A percentile compares a stretch with the other conserved stretches of the same genome.
These are phyloP conservation scores for Atopsyche davidsoni DNA, from an alignment of 1,140 invertebrate genomes.

Conservation along the genomic window DNA sequence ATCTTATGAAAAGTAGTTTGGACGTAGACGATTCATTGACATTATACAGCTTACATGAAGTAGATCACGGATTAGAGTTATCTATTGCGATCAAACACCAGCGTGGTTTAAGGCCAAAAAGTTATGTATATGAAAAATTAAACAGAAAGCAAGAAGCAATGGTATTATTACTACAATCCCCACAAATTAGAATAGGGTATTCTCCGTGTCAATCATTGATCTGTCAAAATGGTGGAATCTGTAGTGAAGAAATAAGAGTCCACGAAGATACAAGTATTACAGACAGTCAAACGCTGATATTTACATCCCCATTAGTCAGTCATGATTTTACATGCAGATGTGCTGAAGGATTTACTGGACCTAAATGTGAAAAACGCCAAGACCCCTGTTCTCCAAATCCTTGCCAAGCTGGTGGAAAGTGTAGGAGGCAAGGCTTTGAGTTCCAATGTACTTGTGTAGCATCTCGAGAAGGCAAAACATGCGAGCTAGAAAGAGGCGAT, in stretches of 20 bases:
- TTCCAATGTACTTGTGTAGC: constrained; percentile 76
- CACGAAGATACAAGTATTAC: constrained; percentile 62
- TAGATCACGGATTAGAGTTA: constrained; percentile 58
- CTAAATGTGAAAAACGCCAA: constrained; percentile 73
- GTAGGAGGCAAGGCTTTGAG: constrained; percentile 71
- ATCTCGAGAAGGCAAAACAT: constrained; percentile 72
- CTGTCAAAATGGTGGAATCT: constrained; percentile 72
- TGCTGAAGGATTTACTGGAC: constrained; percentile 68
- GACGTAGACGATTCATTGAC: constrained; percentile 58
- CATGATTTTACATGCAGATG: constrained; percentile 78
- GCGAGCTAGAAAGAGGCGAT: constrained; percentile 75
- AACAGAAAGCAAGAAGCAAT: constrained; percentile 58
- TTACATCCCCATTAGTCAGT: constrained; percentile 71
- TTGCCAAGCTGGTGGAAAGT: constrained; percentile 74
- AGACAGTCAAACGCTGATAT: constrained; percentile 70
- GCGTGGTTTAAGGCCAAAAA: constrained; percentile 53
- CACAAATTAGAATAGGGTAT: constrained; percentile 57
- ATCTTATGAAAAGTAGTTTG: constrained; percentile 59
- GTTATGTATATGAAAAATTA: constrained; percentile 57
- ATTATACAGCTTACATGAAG: constrained; percentile 70
- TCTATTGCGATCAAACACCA: constrained; percentile 58
- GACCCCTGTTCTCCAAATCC: constrained; percentile 90
- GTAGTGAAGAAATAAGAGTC: constrained; percentile 65
- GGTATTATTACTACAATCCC: constrained; percentile 53
- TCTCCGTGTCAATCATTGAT: constrained; percentile 62